Evolutionary conservation across 2,797 vertebrate species (phyloP), one percentile per base, ranked within the genome.

Genomic region (Paedocypris micromegethes): DNA sequence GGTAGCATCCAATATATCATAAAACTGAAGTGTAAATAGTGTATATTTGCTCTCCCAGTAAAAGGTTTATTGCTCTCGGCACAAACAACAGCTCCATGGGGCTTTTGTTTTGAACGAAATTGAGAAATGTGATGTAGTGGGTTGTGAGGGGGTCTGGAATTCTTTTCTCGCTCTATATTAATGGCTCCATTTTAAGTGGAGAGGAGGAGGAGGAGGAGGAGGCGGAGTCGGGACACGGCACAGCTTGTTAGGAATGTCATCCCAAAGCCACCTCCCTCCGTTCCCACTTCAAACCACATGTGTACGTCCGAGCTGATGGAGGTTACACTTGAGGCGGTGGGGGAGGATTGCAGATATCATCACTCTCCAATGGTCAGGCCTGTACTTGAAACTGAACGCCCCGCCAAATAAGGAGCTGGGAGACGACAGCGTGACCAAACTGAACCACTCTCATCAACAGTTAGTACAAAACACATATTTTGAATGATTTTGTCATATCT

Each of bases 171-270:
- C 73, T 69, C 75, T 76, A 57, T 75, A 78, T 77, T 76, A 66
- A 79, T 82, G 82, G 73, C 70, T 75, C 68, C 64, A 62, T 77
- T 72, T 75, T 72, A 58, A 72, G 67, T 55, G 9, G 23, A 59
- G 72, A 47, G 59, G 47, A 65, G 63, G 63, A 39, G 38, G 41
- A 3, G 46, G 75, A 67, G 51, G 61, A 72, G 39, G 41, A 72
- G 72, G 75, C 71, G 72, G 73, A 75, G 74, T 77, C 60, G 59
- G 50, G 75, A 76, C 87, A 76, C 83, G 88, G 83, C 80, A 62
- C 58, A 70, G 80, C 89, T 86, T 78, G 88, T 86, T 70, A 80
- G 81, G 84, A 86, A 83, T 83, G 79, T 76, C 57, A 58, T 78
- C 67, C 72, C 54, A 67, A 48, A 67, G 61, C 51, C 52, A 39